Percentiles rank a stretch among this genome's conserved stretches.
Conservation (phyloP, 1,140 invertebrate genomes). For the Reticulitermes speratus region DNA sequence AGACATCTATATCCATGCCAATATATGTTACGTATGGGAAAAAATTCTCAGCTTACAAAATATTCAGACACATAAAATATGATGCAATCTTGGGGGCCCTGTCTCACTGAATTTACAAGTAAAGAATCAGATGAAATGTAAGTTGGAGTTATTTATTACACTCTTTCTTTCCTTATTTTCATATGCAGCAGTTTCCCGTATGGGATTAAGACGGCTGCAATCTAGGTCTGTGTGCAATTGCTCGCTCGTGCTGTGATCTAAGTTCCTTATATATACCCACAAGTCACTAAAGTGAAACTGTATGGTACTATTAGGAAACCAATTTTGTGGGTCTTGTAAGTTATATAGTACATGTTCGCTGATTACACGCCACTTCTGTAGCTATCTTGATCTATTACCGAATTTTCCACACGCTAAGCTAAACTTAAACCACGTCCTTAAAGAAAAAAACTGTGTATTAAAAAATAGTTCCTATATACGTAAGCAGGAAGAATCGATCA, state of each 20-base stretch:
- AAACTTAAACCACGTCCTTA: not conserved
- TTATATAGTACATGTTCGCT: not conserved
- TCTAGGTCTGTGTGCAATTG: not conserved
- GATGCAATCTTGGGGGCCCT: too few species aligned
- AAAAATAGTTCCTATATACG: not conserved
- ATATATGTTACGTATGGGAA: too few species aligned
- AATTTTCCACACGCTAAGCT: conserved; percentile 6
- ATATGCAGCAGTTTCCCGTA: too few species aligned
- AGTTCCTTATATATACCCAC: not conserved
- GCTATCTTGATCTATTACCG: conserved; percentile 8
- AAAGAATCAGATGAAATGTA: too few species aligned
- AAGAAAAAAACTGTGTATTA: not conserved
- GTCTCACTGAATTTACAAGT: too few species aligned
- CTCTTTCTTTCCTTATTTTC: too few species aligned
- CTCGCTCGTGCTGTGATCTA: not conserved
- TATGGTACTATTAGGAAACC: conserved; percentile 7
- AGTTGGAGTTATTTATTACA: too few species aligned
- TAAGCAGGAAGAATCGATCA: conserved; percentile 6
- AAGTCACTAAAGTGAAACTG: not conserved
- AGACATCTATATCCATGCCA: too few species aligned
- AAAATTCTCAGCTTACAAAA: too few species aligned
- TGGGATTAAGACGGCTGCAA: not conserved
- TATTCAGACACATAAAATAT: too few species aligned
- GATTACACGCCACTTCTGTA: not conserved
- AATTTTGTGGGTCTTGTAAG: not conserved